Conservation (phyloP, 2,113 vertebrate genomes). For the Lates calcarifer region DNA sequence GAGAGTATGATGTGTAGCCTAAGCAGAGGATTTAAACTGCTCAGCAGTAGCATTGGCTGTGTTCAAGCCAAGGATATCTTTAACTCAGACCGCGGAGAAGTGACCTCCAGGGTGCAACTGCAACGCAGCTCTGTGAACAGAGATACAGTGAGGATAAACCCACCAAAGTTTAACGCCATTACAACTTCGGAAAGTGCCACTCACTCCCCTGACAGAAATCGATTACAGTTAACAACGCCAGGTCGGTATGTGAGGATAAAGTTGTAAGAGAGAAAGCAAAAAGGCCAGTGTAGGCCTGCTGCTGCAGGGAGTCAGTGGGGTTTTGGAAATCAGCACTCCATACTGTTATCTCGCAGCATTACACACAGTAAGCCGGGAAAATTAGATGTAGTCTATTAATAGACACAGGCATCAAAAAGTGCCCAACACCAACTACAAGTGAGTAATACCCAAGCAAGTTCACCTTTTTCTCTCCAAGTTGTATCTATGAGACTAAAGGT, state of each 20-base stretch:
- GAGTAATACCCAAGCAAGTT: not conserved
- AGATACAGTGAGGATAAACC: not conserved
- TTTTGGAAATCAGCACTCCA: not conserved
- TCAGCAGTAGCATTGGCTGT: not conserved
- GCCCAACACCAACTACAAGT: not conserved
- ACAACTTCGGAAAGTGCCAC: not conserved
- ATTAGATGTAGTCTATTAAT: not conserved
- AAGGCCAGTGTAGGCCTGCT: not conserved
- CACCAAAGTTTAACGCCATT: not conserved
- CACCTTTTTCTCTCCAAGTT: not conserved
- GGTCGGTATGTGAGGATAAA: not conserved
- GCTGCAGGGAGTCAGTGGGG: not conserved
- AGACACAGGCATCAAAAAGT: not conserved
- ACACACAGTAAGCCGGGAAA: not conserved
- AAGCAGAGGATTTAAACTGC: constrained; percentile 11
- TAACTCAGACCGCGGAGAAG: constrained; percentile 22
- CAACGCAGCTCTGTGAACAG: not conserved
- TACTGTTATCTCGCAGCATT: not conserved
- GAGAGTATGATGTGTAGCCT: not conserved
- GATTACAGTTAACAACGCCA: not conserved
- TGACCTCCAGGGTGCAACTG: constrained; percentile 21
- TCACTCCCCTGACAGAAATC: not conserved
- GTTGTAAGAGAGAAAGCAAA: not conserved
- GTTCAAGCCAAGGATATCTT: constrained; percentile 9
- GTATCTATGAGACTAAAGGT: not conserved